Base-by-base conservation (phyloP, 2,113 vertebrate genomes). In the Alligator sinensis region DNA sequence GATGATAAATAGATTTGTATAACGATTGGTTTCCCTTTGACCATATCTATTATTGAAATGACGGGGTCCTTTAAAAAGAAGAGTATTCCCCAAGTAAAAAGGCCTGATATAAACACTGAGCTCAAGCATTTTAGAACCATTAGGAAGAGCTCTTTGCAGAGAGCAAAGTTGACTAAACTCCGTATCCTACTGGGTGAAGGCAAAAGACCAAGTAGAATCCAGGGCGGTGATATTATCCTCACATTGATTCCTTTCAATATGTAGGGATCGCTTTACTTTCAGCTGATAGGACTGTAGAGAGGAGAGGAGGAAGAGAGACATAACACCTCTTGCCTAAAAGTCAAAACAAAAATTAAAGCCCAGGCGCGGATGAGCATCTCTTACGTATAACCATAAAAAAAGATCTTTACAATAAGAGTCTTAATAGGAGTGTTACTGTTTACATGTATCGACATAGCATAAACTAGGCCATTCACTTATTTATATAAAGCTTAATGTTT, bases 271-370 rank as follows among this genome's bases (percentile, higher is more conserved):
- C 38, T 19, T 47, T 38, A 22, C 21, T 21, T 74, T 74, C 47
- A 47, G 47, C 7, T 47, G 8, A 47, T 9, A 9, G 47, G 47
- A 8, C 6, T 47, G 47, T 47, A 9, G 47, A 15, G 13, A 15
- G 21, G 74, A 13, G 64, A 4, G 14, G 4, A 18, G 2, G 84
- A 57, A 80, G 55, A 5, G 79, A 92, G 94, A 94, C 82, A 90
- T 79, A 79, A 96, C 94, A 91, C 96, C 94, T 90, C 91, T 93
- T 95, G 88, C 86, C 74, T 88, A 88, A 60, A 86, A 89, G 92
- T 87, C 90, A 92, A 47, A 88, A 91, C 93, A 88, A 82, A 84
- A 27, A 62, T 70, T 24, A 3, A 38, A 1, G 38, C 2, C 4
- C 5, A 74, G 21, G 34, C 34, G 68, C 0, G 77, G 68, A 61